Evolutionary conservation across 1,140 invertebrate species (phyloP).

Genomic region (Arctopsyche grandis): DNA sequence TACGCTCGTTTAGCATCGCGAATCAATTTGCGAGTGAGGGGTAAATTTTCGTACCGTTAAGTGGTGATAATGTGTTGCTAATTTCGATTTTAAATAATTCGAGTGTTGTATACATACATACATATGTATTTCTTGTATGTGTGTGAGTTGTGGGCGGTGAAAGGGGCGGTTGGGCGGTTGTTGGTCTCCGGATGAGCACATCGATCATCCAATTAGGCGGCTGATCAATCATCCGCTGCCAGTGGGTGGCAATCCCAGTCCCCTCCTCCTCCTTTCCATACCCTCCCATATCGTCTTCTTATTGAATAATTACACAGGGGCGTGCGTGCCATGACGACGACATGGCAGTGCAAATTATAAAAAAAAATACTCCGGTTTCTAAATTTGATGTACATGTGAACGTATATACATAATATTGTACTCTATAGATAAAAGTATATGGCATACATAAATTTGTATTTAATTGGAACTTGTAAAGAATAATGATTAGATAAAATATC

Average conservation of each 20-base stretch:
- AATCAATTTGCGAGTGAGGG: too few species aligned
- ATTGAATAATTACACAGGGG: constrained; percentile 52
- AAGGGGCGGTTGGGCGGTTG: not conserved
- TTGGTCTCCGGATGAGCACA: constrained; percentile 56
- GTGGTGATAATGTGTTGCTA: too few species aligned
- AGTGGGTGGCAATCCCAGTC: constrained; percentile 55
- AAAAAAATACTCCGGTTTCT: too few species aligned
- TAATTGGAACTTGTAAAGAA: too few species aligned
- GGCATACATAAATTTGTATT: too few species aligned
- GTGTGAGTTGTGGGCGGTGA: not conserved
- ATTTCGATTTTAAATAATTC: too few species aligned
- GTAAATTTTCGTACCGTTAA: too few species aligned
- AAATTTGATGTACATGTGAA: not conserved
- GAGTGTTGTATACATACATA: not conserved
- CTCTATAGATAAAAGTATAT: too few species aligned
- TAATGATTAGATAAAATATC: too few species aligned
- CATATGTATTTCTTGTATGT: not conserved
- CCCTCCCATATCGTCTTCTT: constrained; percentile 48
- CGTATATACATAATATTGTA: too few species aligned
- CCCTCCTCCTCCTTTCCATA: not conserved
- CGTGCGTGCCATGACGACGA: not conserved
- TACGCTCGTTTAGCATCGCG: too few species aligned
- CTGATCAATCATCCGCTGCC: constrained; percentile 71
- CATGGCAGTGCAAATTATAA: not conserved
- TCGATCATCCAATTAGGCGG: constrained; percentile 73